These are phyloP conservation scores for Coregonus suidteri DNA, from an alignment of 2,797 vertebrate species.

Conservation along the genomic window DNA sequence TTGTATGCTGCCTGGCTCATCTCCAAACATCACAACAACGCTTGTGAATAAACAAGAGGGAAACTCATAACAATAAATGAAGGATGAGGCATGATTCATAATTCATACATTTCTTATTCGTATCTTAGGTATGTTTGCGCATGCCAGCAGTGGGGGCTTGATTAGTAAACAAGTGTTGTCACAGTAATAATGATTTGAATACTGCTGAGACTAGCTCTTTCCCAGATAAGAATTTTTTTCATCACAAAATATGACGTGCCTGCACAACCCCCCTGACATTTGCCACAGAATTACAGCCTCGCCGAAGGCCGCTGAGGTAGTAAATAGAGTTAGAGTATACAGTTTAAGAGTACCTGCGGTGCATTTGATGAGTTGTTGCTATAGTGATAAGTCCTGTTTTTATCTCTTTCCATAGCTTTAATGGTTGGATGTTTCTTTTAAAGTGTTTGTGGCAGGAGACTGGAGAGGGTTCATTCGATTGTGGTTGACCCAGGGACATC, in stretches of 20 bases:
- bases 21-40: constrained; percentile 5
- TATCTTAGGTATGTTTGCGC: constrained; percentile 3
- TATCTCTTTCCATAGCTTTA: not conserved
- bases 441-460: not conserved
- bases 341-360: constrained; percentile 14
- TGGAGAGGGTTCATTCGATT: constrained; percentile 3
- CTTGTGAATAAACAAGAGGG: constrained; percentile 39
- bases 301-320: constrained; percentile 6
- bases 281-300: constrained; percentile 3
- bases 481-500: constrained; percentile 7
- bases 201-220: constrained; percentile 34
- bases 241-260: constrained; percentile 2
- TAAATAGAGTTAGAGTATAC: constrained; percentile 20
- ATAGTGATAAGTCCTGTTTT: constrained; percentile 6
- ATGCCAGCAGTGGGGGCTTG: constrained; percentile 19
- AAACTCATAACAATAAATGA: constrained; percentile 49
- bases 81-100: constrained; percentile 34
- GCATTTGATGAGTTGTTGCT: constrained; percentile 18
- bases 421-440: constrained; percentile 19
- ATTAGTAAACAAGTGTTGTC: constrained; percentile 37
- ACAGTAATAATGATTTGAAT: constrained; percentile 39
- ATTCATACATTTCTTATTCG: constrained; percentile 37
- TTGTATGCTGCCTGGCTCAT: constrained; percentile 13
- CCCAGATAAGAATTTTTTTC: constrained; percentile 34
- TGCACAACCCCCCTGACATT: constrained; percentile 23